Conservation (phyloP, 2,888 invertebrate genomes). For the Chaitophorus viminalis region DNA sequence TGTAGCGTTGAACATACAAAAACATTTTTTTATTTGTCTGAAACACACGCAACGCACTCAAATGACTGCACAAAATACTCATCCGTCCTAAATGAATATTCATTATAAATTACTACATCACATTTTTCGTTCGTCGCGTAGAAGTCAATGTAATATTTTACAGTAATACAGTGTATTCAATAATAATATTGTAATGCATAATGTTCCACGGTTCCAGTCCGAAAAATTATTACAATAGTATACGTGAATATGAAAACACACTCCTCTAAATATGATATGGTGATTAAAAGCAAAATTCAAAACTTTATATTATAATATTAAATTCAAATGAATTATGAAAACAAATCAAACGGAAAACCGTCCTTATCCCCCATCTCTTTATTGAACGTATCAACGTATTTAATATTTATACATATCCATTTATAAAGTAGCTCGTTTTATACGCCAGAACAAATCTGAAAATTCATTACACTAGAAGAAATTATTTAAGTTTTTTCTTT, state of each 20-base stretch:
- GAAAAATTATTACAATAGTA: too few relatives aligned
- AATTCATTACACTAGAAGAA: too few relatives aligned
- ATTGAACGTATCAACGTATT: too few relatives aligned
- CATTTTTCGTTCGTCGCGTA: neutral
- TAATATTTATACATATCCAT: too few relatives aligned
- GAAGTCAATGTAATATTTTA: constrained; percentile 11
- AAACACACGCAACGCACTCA: neutral
- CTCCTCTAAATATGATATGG: too few relatives aligned
- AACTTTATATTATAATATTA: neutral
- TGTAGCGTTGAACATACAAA: neutral
- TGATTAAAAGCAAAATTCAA: neutral
- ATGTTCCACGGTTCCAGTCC: too few relatives aligned
- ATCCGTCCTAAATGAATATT: constrained; percentile 16
- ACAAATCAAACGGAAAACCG: neutral
- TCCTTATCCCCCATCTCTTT: too few relatives aligned
- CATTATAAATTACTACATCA: neutral
- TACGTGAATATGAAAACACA: too few relatives aligned
- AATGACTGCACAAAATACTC: neutral
- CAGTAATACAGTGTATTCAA: neutral
- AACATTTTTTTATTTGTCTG: constrained; percentile 6
- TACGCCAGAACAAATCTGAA: too few relatives aligned
- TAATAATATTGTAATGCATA: too few relatives aligned
- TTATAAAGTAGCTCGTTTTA: too few relatives aligned
- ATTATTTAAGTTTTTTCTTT: too few relatives aligned
- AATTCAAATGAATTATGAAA: neutral